Percentiles rank a stretch among this genome's conserved stretches.
Conservation (phyloP, 2,113 vertebrate genomes). For the Chionis minor region DNA sequence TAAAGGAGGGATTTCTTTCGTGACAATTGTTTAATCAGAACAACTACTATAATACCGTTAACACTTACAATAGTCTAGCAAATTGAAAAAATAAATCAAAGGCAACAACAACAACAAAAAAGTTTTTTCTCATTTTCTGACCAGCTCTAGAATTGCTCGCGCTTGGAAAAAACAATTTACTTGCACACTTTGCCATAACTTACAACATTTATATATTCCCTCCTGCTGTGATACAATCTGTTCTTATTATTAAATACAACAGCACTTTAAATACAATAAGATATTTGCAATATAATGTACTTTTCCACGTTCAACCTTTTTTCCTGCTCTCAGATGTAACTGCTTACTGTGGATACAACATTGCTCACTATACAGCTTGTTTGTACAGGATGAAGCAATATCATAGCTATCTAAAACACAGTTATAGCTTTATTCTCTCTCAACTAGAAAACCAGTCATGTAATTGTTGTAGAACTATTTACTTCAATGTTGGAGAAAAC, state of each 20-base stretch:
- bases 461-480: neutral
- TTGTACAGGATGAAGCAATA: neutral
- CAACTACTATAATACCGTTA: neutral
- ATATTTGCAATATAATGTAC: neutral
- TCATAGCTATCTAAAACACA: neutral
- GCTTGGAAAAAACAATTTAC: neutral
- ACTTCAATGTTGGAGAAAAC: neutral
- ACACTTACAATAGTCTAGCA: neutral
- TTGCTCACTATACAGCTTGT: neutral
- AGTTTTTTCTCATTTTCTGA: neutral
- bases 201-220: neutral
- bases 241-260: neutral
- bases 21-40: neutral
- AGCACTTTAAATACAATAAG: neutral
- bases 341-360: neutral
- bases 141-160: neutral
- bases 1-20: neutral
- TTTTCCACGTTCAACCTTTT: neutral
- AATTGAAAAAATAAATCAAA: neutral
- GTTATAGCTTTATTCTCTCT: neutral
- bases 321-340: neutral
- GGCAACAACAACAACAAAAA: neutral
- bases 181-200: neutral
- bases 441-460: neutral
- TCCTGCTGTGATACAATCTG: neutral